Evolutionary conservation across 1,140 invertebrate genomes (phyloP), one percentile per base, ranked within the genome.

Genomic region (Drosophila pectinifera): DNA sequence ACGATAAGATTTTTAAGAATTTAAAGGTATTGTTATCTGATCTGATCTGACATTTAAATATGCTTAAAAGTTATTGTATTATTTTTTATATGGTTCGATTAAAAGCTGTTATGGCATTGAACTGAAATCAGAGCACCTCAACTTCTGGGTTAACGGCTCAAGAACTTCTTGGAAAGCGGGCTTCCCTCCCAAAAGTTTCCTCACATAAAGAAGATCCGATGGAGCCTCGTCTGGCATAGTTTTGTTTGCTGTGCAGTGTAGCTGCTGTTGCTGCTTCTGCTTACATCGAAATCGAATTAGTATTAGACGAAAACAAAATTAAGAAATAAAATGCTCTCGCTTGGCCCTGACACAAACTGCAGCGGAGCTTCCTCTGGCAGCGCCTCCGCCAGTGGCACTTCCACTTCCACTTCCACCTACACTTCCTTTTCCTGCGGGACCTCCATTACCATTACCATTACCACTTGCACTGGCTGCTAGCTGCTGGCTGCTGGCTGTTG

Each of bases 251-350:
- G 54, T 63, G 31, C 54, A 34, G 31, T 22, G 18, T 36, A 36
- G 49, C 3, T 56, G 7, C 24, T 16, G 18, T 18, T 24, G 41
- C 18, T 16, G 3, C 22, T 65, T 43, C 45, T 62, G 76, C 78
- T 86, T 73, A 78, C 74, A 86, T 72, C 58, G 67, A 86, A 86
- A 86, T 86, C 82, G 85, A 82, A 85, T 86, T 88, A 88, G 78
- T 88, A 88, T 88, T 78, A 82, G 75, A 63, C 54, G 54, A 88
- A 86, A 86, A 88, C 69, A 86, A 88, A 86, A 88, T 86, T 86
- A 86, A 86, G 82, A 86, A 88, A 88, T 88, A 83, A 88, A 82
- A 88, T 73, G 56, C 65, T 68, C 41, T 46, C 36, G 64, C 59
- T 67, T 55, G 75, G 61, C 62, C 46, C 58, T 68, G 64, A 78